These are phyloP conservation scores for Labia minor DNA, from an alignment of 2,888 invertebrate genomes.

Conservation along the genomic window DNA sequence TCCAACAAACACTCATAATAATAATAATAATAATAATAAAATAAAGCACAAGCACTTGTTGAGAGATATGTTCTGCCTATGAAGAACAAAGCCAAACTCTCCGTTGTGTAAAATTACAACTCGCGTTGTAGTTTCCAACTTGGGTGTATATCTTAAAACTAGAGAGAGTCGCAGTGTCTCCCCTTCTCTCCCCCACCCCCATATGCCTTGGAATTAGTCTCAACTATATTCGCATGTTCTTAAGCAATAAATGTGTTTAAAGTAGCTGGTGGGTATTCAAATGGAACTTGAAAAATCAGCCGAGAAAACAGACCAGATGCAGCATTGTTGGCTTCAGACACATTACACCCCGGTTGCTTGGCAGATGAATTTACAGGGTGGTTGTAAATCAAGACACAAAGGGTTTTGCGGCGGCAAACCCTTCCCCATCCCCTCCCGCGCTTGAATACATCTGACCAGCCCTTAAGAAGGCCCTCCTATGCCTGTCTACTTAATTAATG, in stretches of 20 bases:
- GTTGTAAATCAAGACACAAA: not conserved
- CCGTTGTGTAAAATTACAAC: slow-evolving; percentile 6
- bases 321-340: too few species aligned
- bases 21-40: too few species aligned
- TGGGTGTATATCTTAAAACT: not conserved
- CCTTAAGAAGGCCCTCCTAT: not conserved
- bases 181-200: too few species aligned
- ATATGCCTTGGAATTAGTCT: not conserved
- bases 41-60: not conserved
- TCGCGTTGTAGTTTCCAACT: slow-evolving; percentile 2
- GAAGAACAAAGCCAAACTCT: not conserved
- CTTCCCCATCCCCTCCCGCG: too few species aligned
- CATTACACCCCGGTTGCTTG: not conserved
- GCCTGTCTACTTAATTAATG: slow-evolving; percentile 24
- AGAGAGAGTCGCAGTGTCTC: not conserved
- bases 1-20: not conserved
- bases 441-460: not conserved
- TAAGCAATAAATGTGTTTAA: slow-evolving; percentile 7
- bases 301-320: not conserved
- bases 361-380: not conserved
- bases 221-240: not conserved
- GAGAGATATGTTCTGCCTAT: not conserved
- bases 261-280: not conserved
- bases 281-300: not conserved
- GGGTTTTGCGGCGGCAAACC: not conserved